A percentile compares a stretch with the other conserved stretches of the same genome.
Conservation (phyloP, 2,888 invertebrate species). For the Enchytraeus crypticus region DNA sequence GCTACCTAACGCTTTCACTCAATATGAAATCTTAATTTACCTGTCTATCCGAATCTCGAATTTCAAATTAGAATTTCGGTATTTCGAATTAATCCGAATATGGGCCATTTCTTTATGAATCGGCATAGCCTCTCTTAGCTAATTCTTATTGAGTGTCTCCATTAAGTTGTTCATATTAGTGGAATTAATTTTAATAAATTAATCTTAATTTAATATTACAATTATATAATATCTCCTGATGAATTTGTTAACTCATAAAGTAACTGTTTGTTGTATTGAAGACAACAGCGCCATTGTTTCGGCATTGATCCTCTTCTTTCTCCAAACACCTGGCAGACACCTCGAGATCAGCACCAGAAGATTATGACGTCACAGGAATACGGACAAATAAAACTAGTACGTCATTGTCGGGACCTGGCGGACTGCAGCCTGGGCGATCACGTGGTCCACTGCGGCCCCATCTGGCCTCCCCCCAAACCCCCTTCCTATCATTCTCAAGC, state of each 20-base stretch:
- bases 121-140: no score
- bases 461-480: not conserved
- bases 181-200: no score
- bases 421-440: not conserved
- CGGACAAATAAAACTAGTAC: not conserved
- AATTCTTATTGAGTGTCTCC: no score
- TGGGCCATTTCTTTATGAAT: no score
- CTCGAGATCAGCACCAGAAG: not conserved
- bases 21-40: not conserved
- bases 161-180: no score
- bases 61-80: no score
- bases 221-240: no score
- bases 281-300: not conserved
- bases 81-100: no score
- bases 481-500: not conserved
- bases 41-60: no score
- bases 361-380: not conserved
- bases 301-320: not conserved
- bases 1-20: not conserved
- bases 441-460: not conserved
- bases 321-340: not conserved
- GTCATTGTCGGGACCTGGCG: not conserved
- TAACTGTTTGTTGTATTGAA: no score
- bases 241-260: no score
- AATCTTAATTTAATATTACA: no score